Conservation (phyloP, 1,140 invertebrate species). For the Leptinotarsa lineolata region DNA sequence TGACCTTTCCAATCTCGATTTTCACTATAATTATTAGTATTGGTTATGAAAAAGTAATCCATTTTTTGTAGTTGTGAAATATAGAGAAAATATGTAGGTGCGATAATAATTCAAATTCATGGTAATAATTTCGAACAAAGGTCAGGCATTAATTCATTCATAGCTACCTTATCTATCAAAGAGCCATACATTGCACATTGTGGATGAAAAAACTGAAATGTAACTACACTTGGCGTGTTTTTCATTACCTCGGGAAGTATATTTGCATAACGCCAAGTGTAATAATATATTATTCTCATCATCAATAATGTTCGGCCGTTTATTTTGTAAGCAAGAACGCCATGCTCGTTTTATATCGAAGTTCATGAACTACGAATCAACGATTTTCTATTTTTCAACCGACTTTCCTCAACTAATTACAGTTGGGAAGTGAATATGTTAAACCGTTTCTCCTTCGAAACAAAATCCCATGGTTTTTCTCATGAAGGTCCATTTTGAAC, state of each 20-base stretch:
- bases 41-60: too few species aligned
- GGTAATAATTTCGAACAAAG: background rate
- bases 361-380: background rate
- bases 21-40: too few species aligned
- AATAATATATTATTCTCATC: background rate
- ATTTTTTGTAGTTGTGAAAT: too few species aligned
- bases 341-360: background rate
- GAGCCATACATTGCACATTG: background rate
- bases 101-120: background rate
- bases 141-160: background rate
- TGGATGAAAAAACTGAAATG: background rate
- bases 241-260: background rate
- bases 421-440: too few species aligned
- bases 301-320: background rate
- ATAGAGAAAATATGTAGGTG: too few species aligned
- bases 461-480: too few species aligned
- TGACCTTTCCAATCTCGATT: too few species aligned
- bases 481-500: too few species aligned
- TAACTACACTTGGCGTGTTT: background rate
- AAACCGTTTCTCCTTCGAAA: too few species aligned
- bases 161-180: background rate
- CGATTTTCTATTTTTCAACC: too few species aligned
- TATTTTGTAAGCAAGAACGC: background rate
- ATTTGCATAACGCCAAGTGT: background rate
- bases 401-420: too few species aligned